Evolutionary conservation across 53 echinoderm and acorn worm species (phyloP).

Genomic region (Holothuria scabra): DNA sequence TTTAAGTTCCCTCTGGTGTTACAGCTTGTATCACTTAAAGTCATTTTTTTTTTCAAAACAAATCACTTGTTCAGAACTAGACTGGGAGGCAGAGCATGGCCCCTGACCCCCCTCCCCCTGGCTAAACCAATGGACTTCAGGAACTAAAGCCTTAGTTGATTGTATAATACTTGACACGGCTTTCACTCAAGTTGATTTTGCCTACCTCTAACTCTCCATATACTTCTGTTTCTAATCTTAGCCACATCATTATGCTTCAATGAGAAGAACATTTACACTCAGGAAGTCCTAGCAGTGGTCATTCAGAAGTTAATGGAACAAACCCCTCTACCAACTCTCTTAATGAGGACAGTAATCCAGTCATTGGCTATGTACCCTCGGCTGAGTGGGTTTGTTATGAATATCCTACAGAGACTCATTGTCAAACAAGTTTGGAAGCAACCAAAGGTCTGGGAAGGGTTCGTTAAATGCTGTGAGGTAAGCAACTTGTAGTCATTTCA

Average conservation of each 20-base stretch:
- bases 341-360: slow-evolving; percentile 97
- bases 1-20: no score
- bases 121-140: no score
- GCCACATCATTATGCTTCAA: slow-evolving; percentile 98
- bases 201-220: no score
- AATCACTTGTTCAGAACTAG: no score
- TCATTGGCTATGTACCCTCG: slow-evolving; percentile 94
- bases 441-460: slow-evolving; percentile 98
- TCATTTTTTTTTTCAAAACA: no score
- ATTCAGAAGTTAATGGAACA: slow-evolving; percentile 98
- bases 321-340: slow-evolving; percentile 85
- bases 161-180: no score
- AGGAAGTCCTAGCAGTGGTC: slow-evolving; percentile 93
- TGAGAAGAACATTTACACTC: slow-evolving; percentile 97
- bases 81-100: no score
- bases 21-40: no score
- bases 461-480: slow-evolving; percentile 99
- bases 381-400: slow-evolving; percentile 97
- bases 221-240: slow-evolving; percentile 26
- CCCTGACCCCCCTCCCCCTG: no score
- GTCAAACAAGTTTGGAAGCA: slow-evolving; percentile 92
- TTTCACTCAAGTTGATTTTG: no score
- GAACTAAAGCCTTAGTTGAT: no score
- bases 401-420: slow-evolving; percentile 86
- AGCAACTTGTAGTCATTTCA: slow-evolving; percentile 18